phyloP scores from a whole-genome alignment of 2,113 vertebrate genomes.

The Phylloscopus whistleri region DNA sequence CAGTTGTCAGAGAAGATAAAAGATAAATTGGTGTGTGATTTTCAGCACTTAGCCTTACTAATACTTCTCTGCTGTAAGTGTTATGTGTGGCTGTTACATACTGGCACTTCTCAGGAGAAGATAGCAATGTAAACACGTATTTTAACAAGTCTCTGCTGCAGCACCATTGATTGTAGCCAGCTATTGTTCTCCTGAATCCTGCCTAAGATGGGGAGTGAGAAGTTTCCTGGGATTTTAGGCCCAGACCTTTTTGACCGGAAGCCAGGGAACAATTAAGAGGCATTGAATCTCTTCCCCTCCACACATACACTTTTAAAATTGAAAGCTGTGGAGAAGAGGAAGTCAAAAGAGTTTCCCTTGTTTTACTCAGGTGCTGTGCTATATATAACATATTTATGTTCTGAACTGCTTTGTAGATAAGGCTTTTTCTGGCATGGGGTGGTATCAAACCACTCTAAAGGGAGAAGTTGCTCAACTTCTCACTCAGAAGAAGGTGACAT shows the following conservation, averaged over 20 bases:
- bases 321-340: background rate
- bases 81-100: background rate
- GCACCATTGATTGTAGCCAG: background rate
- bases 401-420: background rate
- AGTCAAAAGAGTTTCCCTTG: background rate
- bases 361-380: background rate
- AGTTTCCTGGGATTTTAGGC: conserved; percentile 29
- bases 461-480: background rate
- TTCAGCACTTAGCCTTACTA: background rate
- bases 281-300: background rate
- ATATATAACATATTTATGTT: background rate
- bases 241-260: background rate
- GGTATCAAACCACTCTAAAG: background rate
- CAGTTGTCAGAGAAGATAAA: background rate
- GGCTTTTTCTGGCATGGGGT: background rate
- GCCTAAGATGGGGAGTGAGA: background rate
- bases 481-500: background rate
- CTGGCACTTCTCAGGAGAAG: background rate
- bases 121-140: background rate
- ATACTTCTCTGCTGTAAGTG: background rate
- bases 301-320: background rate
- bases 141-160: background rate
- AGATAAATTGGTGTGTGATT: background rate
- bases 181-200: conserved; percentile 13
- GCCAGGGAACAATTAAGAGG: background rate